Base-by-base conservation (phyloP, 37 sponge, comb jelly and placozoan genomes). In the Cladorhizidae sp. region DNA sequence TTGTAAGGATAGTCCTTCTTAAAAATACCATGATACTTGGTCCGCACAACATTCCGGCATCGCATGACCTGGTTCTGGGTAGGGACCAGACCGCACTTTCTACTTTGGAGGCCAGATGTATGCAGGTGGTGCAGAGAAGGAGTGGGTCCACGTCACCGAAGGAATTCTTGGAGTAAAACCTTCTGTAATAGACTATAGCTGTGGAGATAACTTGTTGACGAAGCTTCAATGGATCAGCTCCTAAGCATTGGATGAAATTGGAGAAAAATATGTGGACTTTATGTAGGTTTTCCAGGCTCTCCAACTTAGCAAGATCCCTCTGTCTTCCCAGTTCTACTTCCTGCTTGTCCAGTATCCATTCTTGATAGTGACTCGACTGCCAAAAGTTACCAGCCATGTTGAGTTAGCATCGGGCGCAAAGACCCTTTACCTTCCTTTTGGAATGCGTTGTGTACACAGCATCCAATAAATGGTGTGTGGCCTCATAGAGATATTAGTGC, bases 361-460 rank as follows among this genome's bases (percentile, higher is more conserved):
- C 92, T 49, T 93, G 87, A 59, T 89, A 98, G 82, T 98, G 98
- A 40, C 95, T 95, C 3, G 94, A 93, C 82, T 93, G 87, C 98
- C 98, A 98, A 71, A 98, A 98, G 75, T 98, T 98, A 18, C 96
- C 98, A n/a, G 96, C 95, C 98, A 97, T 97, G 22, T 18, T 22
- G 11, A 14, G 33, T 12, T 22, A 61, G n/a, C n/a, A n/a, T n/a
- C n/a, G n/a, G n/a, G n/a, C n/a, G n/a, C n/a, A n/a, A n/a, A n/a
- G n/a, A n/a, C 26, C 95, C 98, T n/a, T n/a, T n/a, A n/a, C n/a
- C n/a, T n/a, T n/a, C n/a, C n/a, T n/a, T n/a, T n/a, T n/a, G 22
- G 95, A n/a, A n/a, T n/a, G n/a, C n/a, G n/a, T n/a, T n/a, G n/a
- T n/a, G n/a, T n/a, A n/a, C n/a, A n/a, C n/a, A n/a, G n/a, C n/a